Percentiles rank a stretch among this genome's conserved stretches.
phyloP scores from a whole-genome alignment of 2,888 invertebrate species.

The Mesorhabditis sp. region DNA sequence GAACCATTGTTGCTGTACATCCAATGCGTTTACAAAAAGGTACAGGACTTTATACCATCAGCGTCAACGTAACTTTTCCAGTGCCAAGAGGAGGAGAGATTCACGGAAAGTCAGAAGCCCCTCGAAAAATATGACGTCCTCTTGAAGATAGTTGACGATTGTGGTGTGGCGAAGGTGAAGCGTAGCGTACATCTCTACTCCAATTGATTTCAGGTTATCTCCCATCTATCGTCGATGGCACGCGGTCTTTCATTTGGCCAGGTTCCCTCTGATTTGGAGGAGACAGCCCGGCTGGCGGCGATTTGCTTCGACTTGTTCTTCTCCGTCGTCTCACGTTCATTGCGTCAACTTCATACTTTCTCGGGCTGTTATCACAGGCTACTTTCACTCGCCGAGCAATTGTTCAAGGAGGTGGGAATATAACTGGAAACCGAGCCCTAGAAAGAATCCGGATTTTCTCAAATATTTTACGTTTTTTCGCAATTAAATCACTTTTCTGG shows the following conservation, averaged over 20 bases:
- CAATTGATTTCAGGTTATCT: conserved; percentile 6
- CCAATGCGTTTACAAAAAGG: conserved; percentile 18
- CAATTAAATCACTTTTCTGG: no score
- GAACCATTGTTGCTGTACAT: conserved; percentile 14
- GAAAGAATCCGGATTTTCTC: no score
- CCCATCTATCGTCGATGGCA: background rate
- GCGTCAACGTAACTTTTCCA: background rate
- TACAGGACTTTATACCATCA: background rate
- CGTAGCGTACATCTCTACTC: no score
- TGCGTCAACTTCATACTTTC: background rate
- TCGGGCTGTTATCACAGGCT: conserved; percentile 18
- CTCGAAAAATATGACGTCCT: conserved; percentile 14
- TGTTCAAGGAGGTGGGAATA: conserved; percentile 27
- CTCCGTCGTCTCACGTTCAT: background rate
- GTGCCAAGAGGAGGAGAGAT: no score
- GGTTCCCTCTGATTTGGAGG: conserved; percentile 11
- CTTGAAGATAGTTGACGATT: conserved; percentile 7
- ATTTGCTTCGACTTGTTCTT: conserved; percentile 9
- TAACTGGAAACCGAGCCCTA: background rate
- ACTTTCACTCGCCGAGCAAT: conserved; percentile 28
- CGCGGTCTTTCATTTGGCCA: conserved; percentile 7
- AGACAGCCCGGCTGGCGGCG: conserved; percentile 10
- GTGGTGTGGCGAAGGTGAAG: conserved; percentile 8
- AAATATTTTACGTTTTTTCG: no score
- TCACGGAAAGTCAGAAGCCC: conserved; percentile 4